phyloP scores from a whole-genome alignment of 2,113 vertebrate genomes.

The Oceanodroma tethys region DNA sequence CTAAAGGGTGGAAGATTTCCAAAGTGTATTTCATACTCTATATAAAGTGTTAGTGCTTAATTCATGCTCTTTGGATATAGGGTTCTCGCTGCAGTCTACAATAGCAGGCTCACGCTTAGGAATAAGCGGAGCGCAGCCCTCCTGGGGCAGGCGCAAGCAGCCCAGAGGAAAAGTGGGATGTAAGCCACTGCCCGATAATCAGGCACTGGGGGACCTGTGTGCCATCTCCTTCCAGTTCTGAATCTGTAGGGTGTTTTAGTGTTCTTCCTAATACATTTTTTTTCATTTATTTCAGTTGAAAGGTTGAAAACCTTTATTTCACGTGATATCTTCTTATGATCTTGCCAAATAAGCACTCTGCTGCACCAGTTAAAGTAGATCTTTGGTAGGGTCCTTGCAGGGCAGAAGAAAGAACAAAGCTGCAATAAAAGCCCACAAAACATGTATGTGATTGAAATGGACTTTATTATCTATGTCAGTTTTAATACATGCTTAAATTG shows the following conservation, averaged over 20 bases:
- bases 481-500: neutral
- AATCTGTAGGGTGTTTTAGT: neutral
- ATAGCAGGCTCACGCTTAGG: neutral
- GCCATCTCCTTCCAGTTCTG: neutral
- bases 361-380: neutral
- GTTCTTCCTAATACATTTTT: neutral
- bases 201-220: fast-evolving
- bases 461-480: neutral
- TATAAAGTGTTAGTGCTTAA: neutral
- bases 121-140: neutral
- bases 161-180: neutral
- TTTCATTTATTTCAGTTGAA: neutral
- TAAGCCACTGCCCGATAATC: neutral
- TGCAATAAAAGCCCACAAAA: neutral
- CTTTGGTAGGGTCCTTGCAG: neutral
- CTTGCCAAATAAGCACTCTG: neutral
- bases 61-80: neutral
- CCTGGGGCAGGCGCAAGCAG: neutral
- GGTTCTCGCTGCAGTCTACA: neutral
- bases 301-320: neutral
- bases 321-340: neutral
- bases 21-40: neutral
- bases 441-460: neutral
- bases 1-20: neutral
- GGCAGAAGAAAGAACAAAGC: neutral